Evolutionary conservation across 1,140 invertebrate genomes (phyloP).

Genomic region (Thaumetopoea pityocampa): DNA sequence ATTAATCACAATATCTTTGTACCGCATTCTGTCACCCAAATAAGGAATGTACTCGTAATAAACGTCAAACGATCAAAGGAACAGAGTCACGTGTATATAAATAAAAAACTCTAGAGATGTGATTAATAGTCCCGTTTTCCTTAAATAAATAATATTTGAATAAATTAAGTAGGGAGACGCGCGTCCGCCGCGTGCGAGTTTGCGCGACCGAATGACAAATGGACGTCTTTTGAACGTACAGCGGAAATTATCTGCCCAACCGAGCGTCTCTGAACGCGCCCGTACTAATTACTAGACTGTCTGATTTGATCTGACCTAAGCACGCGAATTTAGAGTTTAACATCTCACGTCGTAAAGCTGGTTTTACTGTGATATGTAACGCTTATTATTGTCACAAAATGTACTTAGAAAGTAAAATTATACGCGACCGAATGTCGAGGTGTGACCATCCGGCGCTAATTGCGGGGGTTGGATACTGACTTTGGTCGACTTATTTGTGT

Average conservation of each 20-base stretch:
- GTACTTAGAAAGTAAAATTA: constrained; percentile 74
- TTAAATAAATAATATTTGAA: constrained; percentile 73
- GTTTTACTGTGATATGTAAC: constrained; percentile 19
- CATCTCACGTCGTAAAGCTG: constrained; percentile 22
- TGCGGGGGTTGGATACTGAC: constrained; percentile 53
- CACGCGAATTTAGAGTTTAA: constrained; percentile 33
- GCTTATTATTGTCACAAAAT: constrained; percentile 65
- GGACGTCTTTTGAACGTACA: constrained; percentile 66
- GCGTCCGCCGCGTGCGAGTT: constrained; percentile 61
- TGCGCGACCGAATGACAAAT: constrained; percentile 71
- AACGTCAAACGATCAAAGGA: constrained; percentile 61
- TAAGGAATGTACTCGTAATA: constrained; percentile 39
- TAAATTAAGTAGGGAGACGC: constrained; percentile 65
- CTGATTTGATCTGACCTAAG: constrained; percentile 58
- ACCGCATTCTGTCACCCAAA: no score
- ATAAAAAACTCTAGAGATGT: constrained; percentile 69
- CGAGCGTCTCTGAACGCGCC: constrained; percentile 61
- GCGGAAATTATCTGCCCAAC: constrained; percentile 73
- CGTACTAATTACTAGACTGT: constrained; percentile 70
- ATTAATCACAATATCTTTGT: background rate
- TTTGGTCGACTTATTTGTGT: constrained; percentile 48
- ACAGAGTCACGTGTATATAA: constrained; percentile 53
- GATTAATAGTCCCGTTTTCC: constrained; percentile 72
- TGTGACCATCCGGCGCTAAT: constrained; percentile 72
- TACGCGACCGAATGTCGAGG: constrained; percentile 60